Percentiles rank a stretch among this genome's conserved stretches.
Evolutionary conservation across 2,113 vertebrate species (phyloP).

Genomic region (Periophthalmodon schlosseri): DNA sequence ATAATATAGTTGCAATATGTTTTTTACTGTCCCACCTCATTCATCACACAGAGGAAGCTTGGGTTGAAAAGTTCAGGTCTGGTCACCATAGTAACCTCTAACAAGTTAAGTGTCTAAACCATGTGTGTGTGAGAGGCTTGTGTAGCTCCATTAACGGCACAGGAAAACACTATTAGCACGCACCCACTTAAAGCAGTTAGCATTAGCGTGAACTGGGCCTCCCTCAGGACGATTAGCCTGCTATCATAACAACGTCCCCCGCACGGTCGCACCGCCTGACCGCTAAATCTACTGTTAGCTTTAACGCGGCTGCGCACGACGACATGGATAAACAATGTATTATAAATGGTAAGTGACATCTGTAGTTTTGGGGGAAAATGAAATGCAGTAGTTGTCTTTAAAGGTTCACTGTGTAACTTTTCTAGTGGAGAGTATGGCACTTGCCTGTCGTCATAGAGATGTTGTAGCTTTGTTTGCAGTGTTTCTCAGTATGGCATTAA

Average conservation of each 20-base stretch:
- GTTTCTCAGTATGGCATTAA: no score
- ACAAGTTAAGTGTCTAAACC: conserved; percentile 25
- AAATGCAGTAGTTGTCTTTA: no score
- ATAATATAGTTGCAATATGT: no score
- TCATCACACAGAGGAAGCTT: background rate
- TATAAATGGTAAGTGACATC: background rate
- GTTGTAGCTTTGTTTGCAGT: no score
- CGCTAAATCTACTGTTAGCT: conserved; percentile 71
- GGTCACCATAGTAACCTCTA: conserved; percentile 23
- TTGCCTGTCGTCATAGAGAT: no score
- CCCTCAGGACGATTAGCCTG: conserved; percentile 74
- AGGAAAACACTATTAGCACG: conserved; percentile 75
- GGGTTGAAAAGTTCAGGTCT: conserved; percentile 61
- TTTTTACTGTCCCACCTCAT: background rate
- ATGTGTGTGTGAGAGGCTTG: conserved; percentile 34
- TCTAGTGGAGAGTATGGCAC: no score
- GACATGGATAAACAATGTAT: background rate
- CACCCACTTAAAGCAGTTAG: conserved; percentile 67
- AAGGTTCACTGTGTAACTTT: no score
- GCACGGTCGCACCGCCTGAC: conserved; percentile 28
- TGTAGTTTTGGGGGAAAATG: no score
- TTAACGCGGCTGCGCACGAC: conserved; percentile 25
- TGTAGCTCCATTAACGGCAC: conserved; percentile 68
- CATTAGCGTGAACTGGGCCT: conserved; percentile 65
- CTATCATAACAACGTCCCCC: conserved; percentile 76